phyloP scores from a whole-genome alignment of 2,797 vertebrate genomes.

The Anguilla anguilla region DNA sequence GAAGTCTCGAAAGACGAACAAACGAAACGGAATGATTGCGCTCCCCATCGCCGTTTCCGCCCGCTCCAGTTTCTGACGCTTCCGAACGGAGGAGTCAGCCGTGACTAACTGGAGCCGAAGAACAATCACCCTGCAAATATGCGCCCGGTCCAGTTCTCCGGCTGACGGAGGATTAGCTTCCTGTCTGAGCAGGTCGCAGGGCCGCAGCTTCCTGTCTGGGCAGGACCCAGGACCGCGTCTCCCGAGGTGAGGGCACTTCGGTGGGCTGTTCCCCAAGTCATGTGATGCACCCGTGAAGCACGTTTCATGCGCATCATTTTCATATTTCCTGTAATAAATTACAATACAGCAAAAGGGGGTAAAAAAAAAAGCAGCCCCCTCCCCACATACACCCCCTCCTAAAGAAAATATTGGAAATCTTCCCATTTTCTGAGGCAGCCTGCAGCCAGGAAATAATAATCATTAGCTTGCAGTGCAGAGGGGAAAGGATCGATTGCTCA shows the following conservation, averaged over 20 bases:
- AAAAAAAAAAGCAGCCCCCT: conserved; percentile 1
- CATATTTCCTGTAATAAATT: not conserved
- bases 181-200: not conserved
- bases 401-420: conserved; percentile 53
- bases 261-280: not conserved
- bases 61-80: not conserved
- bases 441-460: conserved; percentile 67
- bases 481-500: conserved; percentile 56
- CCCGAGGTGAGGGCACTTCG: too few relatives aligned
- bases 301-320: too few relatives aligned
- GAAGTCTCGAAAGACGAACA: not conserved
- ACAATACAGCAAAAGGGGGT: not conserved
- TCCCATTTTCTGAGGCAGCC: conserved; percentile 56
- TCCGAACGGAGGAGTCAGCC: conserved; percentile 30
- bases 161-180: not conserved
- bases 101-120: conserved; percentile 41
- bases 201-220: not conserved
- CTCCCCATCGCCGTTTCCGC: conserved; percentile 33
- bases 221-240: too few relatives aligned
- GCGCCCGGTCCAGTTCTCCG: conserved; percentile 9
- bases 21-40: conserved; percentile 18
- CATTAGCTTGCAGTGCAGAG: conserved; percentile 48
- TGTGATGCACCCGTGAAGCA: too few relatives aligned
- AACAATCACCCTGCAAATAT: conserved; percentile 36
- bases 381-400: not conserved